A percentile compares a stretch with the other conserved stretches of the same genome.
Evolutionary conservation across 2,797 vertebrate genomes (phyloP).

Genomic region (Ctenopoma multispine): DNA sequence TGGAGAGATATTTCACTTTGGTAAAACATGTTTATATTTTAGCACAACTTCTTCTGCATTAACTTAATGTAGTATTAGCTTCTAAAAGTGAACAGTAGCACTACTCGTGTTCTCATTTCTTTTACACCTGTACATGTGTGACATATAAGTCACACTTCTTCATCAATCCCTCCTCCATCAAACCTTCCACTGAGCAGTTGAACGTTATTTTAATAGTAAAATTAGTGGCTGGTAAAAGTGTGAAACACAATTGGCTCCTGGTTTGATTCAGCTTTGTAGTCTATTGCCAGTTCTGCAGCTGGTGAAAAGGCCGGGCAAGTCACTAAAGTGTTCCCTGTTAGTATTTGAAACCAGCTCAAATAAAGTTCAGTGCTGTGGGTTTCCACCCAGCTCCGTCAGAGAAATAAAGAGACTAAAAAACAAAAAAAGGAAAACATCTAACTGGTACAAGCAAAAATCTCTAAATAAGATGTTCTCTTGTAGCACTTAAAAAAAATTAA

Average conservation of each 20-base stretch:
- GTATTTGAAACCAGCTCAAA: conserved; percentile 69
- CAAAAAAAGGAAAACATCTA: neutral
- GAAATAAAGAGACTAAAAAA: neutral
- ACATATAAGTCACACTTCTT: neutral
- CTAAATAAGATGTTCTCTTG: neutral
- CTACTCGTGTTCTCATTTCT: neutral
- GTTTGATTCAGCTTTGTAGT: conserved; percentile 11
- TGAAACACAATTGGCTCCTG: conserved; percentile 5
- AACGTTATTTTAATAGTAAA: neutral
- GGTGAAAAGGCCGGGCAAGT: conserved; percentile 8
- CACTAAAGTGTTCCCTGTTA: conserved; percentile 14
- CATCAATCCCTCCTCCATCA: neutral
- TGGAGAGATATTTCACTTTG: conserved; percentile 52
- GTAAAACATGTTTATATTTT: conserved; percentile 52
- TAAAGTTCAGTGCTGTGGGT: conserved; percentile 26
- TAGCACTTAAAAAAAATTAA: conserved; percentile 9
- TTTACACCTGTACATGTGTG: neutral
- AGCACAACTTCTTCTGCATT: conserved; percentile 20
- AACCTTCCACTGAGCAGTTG: conserved; percentile 31
- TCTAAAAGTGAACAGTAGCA: neutral
- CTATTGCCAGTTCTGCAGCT: conserved; percentile 4
- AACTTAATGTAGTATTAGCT: conserved; percentile 11
- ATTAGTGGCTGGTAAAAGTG: conserved; percentile 9
- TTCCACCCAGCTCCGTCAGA: conserved; percentile 1
- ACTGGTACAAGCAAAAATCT: neutral